phyloP scores from a whole-genome alignment of 1,140 invertebrate species.

The Drosophila tropicalis region DNA sequence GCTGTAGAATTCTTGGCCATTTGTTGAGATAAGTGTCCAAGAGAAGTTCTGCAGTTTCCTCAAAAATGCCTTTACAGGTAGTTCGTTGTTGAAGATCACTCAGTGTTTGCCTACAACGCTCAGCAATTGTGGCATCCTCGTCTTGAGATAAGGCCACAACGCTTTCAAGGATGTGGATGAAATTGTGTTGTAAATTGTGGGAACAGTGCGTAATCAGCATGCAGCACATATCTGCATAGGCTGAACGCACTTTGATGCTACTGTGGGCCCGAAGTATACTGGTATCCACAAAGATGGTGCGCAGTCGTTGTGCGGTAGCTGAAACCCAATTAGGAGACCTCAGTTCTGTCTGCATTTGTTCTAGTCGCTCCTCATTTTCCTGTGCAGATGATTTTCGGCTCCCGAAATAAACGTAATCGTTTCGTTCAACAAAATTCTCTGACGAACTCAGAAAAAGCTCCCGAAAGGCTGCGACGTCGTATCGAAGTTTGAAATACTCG shows the following conservation, averaged over 20 bases:
- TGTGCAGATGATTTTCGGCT: constrained; percentile 43
- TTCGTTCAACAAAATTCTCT: neutral
- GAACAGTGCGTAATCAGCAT: constrained; percentile 60
- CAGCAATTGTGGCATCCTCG: constrained; percentile 47
- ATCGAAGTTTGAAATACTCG: constrained; percentile 53
- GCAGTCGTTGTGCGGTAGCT: constrained; percentile 58
- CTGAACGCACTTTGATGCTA: constrained; percentile 39
- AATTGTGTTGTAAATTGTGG: constrained; percentile 63
- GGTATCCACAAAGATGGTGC: constrained; percentile 57
- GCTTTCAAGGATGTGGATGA: constrained; percentile 69
- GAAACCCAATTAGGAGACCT: constrained; percentile 63
- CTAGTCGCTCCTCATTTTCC: constrained; percentile 65
- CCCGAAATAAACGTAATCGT: constrained; percentile 45
- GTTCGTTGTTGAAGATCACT: constrained; percentile 43
- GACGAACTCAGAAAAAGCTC: constrained; percentile 32
- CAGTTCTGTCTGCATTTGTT: constrained; percentile 51
- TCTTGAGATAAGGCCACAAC: constrained; percentile 73
- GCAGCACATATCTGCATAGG: constrained; percentile 70
- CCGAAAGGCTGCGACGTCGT: constrained; percentile 59
- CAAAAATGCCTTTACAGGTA: constrained; percentile 55
- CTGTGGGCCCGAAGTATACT: constrained; percentile 60
- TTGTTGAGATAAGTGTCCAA: constrained; percentile 69
- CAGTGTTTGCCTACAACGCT: constrained; percentile 45
- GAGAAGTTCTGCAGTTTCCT: constrained; percentile 70
- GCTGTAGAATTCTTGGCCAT: constrained; percentile 68